Base-by-base conservation (phyloP, 2,113 vertebrate genomes). In the Caranx ignobilis region DNA sequence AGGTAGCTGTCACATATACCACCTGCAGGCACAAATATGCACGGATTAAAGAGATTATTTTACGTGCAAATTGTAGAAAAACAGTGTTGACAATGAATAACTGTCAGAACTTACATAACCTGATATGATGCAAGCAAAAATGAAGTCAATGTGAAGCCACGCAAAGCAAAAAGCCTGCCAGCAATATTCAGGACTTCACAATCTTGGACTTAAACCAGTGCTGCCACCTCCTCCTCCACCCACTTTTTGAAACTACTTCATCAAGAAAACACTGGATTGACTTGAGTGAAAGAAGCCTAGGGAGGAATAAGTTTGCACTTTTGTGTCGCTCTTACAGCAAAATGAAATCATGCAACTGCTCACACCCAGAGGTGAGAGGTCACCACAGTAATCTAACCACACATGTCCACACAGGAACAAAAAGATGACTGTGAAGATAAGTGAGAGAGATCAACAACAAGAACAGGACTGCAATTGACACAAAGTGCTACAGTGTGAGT, bases 1-100 rank as follows among this genome's bases (percentile, higher is more conserved):
- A 99, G 0, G 98, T 99, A 2, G 98, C 98, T 0, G 98, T 99
- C 50, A 99, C 97, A 0, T 99, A 99, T 0, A 99, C 98, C 26
- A 99, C 98, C 98, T 99, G 85, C 54, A 3, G 71, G 71, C 43
- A 85, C 1, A 73, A 63, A 76, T 63, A 86, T 18, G 11, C 32
- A 82, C 37, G 81, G 11, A 45, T 66, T 37, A 61, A 32, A 11
- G 43, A 66, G 11, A 62, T 57, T n/a, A n/a, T 26, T 56, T 19
- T 3, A 63, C 55, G 32, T 13, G 19, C 15, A 52, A 31, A 75
- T 52, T 19, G 50, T 5, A 66, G 19, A 64, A 26, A 77, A 74
- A 65, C 18, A 63, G 0, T 69, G n/a, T 6, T 9, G 45, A 31
- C 21, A 37, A 4, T 19, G 13, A 55, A 47, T 34, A 37, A 55